Evolutionary conservation across 1,140 invertebrate species (phyloP), one percentile per base, ranked within the genome.

Genomic region (Brachionus rubens): DNA sequence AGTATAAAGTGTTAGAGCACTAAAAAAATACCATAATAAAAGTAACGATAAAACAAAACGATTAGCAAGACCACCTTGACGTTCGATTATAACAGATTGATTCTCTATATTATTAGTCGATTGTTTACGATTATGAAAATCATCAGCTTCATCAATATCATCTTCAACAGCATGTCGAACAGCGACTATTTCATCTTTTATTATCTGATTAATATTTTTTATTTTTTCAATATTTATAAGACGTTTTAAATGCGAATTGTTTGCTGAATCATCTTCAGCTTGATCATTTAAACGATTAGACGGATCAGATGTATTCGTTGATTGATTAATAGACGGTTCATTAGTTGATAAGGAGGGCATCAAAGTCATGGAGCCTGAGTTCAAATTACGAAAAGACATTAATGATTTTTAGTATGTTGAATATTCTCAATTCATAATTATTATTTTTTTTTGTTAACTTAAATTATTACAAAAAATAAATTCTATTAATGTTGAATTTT

Each of bases 21-120:
- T 91, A 80, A 91, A 91, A 78, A 91, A 86, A 79, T 91, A 91
- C 90, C 91, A 91, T 36, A 91, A 81, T 24, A 89, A 82, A 12
- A 91, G 83, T 81, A 91, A 91, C 76, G 88, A 81, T 26, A 91
- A 82, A 1, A 90, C 90, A 79, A 89, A 81, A 6, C 88, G 80
- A 81, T 90, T 89, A 7, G 79, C 76, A 28, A 85, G 72, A 6
- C 84, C 84, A 21, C 68, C 68, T 21, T 72, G 26, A 26, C 68
- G 68, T 40, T 72, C 68, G 26, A 72, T 72, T 48, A 72, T 47
- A 19, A 72, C 36, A 16, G 68, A 72, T 12, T 50, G 19, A 16
- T 72, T 47, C 9, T 72, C 50, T 28, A 21, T 65, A 24, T 65
- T 41, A 19, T 41, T 36, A 43, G 19, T 9, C 12, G 19, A 43